phyloP scores from a whole-genome alignment of 23 tunicate genomes.

The Clavelina lepadiformis region DNA sequence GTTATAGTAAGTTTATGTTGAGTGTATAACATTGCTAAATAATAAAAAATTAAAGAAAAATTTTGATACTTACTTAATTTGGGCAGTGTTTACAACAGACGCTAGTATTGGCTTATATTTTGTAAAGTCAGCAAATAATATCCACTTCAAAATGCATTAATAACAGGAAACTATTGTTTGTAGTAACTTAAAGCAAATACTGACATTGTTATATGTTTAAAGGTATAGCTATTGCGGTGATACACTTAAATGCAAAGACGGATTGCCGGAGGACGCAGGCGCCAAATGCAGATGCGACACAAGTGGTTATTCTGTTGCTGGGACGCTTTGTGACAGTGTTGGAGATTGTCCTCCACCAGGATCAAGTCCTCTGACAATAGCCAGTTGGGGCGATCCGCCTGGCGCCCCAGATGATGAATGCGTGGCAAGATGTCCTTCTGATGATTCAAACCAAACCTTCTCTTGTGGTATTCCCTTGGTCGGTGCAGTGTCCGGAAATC shows the following conservation, averaged over 20 bases:
- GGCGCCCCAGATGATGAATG: constrained; percentile 43
- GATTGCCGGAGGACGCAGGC: constrained; percentile 7
- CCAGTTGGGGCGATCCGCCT: background rate
- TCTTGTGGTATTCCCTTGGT: too few relatives aligned
- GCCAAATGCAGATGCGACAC: constrained; percentile 5
- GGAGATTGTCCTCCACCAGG: constrained; percentile 11
- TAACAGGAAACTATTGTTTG: too few relatives aligned
- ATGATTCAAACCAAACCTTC: too few relatives aligned
- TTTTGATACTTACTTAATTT: too few relatives aligned
- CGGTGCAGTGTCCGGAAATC: too few relatives aligned
- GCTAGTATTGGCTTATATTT: too few relatives aligned
- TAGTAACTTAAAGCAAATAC: background rate
- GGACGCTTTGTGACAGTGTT: constrained; percentile 12
- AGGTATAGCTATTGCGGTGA: constrained; percentile 28
- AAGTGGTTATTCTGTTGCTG: background rate
- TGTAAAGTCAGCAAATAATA: too few relatives aligned
- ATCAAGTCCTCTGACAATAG: background rate
- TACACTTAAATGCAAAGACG: constrained; percentile 11
- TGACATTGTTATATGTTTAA: background rate
- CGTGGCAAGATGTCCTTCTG: constrained; percentile 33
- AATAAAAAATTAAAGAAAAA: too few relatives aligned
- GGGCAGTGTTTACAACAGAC: too few relatives aligned
- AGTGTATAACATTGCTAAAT: too few relatives aligned
- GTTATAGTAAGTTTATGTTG: too few relatives aligned
- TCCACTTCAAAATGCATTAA: too few relatives aligned